Conservation (phyloP, 1,140 invertebrate genomes). For the Drosophila oshimai region DNA sequence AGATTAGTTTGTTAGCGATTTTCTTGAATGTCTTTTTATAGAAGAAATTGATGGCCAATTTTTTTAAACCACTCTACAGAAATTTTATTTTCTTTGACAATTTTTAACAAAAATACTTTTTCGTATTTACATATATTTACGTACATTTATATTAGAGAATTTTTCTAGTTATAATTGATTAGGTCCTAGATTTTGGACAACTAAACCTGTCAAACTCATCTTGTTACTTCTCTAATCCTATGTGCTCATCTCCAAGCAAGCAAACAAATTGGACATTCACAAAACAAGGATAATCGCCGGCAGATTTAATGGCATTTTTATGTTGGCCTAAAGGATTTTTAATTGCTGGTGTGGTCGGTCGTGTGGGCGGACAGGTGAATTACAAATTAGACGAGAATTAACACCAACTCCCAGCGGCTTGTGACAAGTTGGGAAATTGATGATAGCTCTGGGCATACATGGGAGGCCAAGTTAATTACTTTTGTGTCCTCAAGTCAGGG, state of each 20-base stretch:
- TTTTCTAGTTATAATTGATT: too few species aligned
- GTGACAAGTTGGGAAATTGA: constrained; percentile 46
- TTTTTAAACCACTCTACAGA: too few species aligned
- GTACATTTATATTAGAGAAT: too few species aligned
- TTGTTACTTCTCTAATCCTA: not conserved
- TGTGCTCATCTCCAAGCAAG: not conserved
- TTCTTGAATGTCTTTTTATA: too few species aligned
- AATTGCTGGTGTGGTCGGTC: constrained; percentile 54
- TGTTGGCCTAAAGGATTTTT: constrained; percentile 75
- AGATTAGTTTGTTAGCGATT: too few species aligned
- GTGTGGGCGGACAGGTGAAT: constrained; percentile 44
- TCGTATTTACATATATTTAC: too few species aligned
- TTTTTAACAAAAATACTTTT: too few species aligned
- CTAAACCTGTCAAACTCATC: not conserved
- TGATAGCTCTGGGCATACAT: constrained; percentile 50
- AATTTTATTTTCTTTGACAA: too few species aligned
- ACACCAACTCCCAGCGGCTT: constrained; percentile 23
- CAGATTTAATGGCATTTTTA: constrained; percentile 77
- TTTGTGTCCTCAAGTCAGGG: constrained; percentile 33
- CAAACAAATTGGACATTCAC: constrained; percentile 24
- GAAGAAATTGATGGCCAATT: too few species aligned
- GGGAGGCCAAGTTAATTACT: constrained; percentile 59
- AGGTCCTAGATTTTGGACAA: too few species aligned
- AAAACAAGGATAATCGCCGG: constrained; percentile 58
- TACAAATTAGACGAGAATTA: constrained; percentile 68